Base-by-base conservation (phyloP, 2,888 invertebrate species). In the Eueremaeus valkanovi region DNA sequence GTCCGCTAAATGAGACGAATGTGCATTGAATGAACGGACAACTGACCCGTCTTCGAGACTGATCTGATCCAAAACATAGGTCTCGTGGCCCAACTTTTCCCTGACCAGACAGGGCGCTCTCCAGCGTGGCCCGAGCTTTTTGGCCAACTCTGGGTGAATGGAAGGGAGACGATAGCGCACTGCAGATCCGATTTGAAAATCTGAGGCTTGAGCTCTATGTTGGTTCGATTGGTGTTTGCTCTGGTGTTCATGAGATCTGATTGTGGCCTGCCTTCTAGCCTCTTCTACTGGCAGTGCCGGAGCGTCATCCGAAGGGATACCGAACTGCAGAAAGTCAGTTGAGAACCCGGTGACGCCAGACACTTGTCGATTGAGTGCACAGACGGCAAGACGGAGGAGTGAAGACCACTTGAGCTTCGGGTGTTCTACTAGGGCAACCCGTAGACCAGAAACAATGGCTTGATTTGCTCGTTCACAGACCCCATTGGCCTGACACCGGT, bases 401-500 rank as follows among this genome's bases (percentile, higher is more conserved):
- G 63, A 29, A 2, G 63, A 63, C 31, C 63, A 63, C 18, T 18
- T 3, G 11, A 63, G 63, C 16, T 3, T 63, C 8, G 63, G 33
- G 11, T 58, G 2, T 1, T 58, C 58, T 6, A 13, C 11, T 3
- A 21, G 8, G 27, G 29, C 29, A 1, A 29, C 2, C 8, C 9
- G 58, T 1, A 58, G 27, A 29, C 58, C 29, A 8, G 13, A 1
- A 3, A 16, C 8, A 29, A 58, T 58, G 8, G 5, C 11, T 11
- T 18, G 21, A n/a, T 68, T 72, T 68, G 42, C 16, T 13, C 13
- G 24, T 68, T 68, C 68, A 24, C 36, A 31, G 16, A 63, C 9
- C 5, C 72, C 72, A 63, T 72, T 72, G 3, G 68, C 40, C n/a
- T 72, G 42, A 11, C 8, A 63, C 3, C 61, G 72, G 18, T 72